Evolutionary conservation across 2,888 invertebrate genomes (phyloP).

Genomic region (Celastrina argiolus): DNA sequence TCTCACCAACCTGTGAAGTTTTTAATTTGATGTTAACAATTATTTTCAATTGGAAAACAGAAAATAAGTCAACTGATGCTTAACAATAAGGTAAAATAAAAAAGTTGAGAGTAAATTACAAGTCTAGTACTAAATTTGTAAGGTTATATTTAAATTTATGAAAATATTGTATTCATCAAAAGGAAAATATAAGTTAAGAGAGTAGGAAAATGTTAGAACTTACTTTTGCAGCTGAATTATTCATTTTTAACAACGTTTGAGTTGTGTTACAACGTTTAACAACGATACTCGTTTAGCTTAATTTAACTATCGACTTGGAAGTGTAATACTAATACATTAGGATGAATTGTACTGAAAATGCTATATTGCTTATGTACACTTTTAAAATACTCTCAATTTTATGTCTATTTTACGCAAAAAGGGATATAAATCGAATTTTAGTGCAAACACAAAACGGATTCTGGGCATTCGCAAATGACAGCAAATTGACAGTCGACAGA

Average conservation of each 20-base stretch:
- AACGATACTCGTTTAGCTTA: neutral
- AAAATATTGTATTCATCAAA: neutral
- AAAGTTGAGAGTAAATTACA: neutral
- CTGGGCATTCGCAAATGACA: neutral
- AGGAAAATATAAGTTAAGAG: neutral
- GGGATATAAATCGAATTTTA: neutral
- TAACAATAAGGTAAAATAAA: neutral
- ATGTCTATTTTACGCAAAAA: neutral
- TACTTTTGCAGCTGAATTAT: slow-evolving; percentile 49
- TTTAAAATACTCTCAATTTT: neutral
- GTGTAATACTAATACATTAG: neutral
- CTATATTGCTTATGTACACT: neutral
- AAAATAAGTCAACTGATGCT: neutral
- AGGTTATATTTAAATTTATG: neutral
- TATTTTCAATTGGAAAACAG: neutral
- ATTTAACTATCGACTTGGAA: neutral
- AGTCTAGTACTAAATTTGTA: neutral
- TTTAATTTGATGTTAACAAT: slow-evolving; percentile 8
- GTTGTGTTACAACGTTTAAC: neutral
- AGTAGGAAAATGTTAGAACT: slow-evolving; percentile 32
- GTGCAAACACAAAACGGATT: neutral
- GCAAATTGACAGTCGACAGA: neutral
- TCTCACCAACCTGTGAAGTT: slow-evolving; percentile 91
- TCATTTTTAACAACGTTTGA: slow-evolving; percentile 36
- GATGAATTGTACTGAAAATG: neutral